Conservation (phyloP, 2,797 vertebrate species). For the Crenuchus spilurus region DNA sequence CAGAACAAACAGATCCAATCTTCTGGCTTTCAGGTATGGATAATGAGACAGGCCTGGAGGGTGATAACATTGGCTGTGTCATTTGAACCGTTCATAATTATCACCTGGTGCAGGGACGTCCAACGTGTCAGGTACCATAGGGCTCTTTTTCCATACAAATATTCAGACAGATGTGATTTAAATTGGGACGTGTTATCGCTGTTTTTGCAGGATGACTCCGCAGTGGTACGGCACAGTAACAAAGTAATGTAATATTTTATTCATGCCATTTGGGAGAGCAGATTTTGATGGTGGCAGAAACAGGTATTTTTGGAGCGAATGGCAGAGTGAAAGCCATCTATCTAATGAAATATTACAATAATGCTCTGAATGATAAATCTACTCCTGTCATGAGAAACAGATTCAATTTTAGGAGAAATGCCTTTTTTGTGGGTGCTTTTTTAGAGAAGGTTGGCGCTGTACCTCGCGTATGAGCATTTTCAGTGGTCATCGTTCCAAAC, state of each 20-base stretch:
- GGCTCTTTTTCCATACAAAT: conserved; percentile 5
- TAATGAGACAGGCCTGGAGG: conserved; percentile 39
- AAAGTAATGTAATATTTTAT: conserved; percentile 35
- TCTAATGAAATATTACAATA: conserved; percentile 34
- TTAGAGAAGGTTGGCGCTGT: neutral
- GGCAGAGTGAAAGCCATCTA: conserved; percentile 18
- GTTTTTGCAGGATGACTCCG: conserved; percentile 31
- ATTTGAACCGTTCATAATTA: conserved; percentile 35
- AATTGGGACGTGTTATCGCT: neutral
- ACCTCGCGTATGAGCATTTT: neutral
- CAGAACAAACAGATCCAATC: conserved; percentile 53
- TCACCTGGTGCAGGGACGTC: conserved; percentile 9
- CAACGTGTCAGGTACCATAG: neutral
- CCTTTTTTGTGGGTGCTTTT: neutral
- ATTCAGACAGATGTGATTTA: conserved; percentile 10
- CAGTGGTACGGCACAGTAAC: conserved; percentile 10
- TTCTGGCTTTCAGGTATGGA: conserved; percentile 36
- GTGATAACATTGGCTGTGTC: conserved; percentile 16
- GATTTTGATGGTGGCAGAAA: conserved; percentile 36
- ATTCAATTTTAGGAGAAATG: conserved; percentile 26
- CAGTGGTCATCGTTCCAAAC: neutral
- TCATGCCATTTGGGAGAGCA: conserved; percentile 37
- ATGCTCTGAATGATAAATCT: conserved; percentile 39
- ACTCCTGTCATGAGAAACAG: conserved; percentile 25
- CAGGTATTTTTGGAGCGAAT: conserved; percentile 29